Conservation (phyloP, 2,888 invertebrate species). For the Melieria picta region DNA sequence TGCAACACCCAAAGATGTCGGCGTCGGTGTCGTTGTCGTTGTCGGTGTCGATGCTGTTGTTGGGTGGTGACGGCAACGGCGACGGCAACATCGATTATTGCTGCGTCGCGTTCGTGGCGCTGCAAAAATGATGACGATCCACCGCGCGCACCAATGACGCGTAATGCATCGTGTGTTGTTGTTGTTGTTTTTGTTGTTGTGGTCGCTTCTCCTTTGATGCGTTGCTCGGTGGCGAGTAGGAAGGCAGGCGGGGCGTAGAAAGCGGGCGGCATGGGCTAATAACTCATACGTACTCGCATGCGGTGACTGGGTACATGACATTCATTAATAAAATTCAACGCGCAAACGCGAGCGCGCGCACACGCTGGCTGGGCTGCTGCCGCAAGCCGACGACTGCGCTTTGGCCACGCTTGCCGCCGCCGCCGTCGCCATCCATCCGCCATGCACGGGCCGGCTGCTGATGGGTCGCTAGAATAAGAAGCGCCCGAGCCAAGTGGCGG, state of each 20-base stretch:
- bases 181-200: background rate
- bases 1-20: background rate
- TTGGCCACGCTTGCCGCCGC: background rate
- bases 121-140: background rate
- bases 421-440: background rate
- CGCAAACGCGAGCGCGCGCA: slow-evolving; percentile 32
- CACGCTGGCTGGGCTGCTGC: slow-evolving; percentile 1
- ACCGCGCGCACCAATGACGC: background rate
- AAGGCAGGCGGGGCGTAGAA: background rate
- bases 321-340: slow-evolving; percentile 40
- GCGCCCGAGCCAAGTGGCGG: too few relatives aligned
- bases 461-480: too few relatives aligned
- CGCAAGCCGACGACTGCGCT: too few relatives aligned
- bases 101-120: background rate
- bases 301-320: slow-evolving; percentile 38
- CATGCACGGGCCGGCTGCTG: too few relatives aligned
- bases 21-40: background rate
- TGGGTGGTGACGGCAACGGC: slow-evolving; percentile 3
- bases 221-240: too few relatives aligned
- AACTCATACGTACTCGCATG: slow-evolving; percentile 26
- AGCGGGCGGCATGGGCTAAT: slow-evolving; percentile 15
- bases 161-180: background rate
- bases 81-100: slow-evolving; percentile 2
- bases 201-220: too few relatives aligned
- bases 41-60: background rate